Conservation (phyloP, 2,113 vertebrate genomes). For the Lucifuga dentata region DNA sequence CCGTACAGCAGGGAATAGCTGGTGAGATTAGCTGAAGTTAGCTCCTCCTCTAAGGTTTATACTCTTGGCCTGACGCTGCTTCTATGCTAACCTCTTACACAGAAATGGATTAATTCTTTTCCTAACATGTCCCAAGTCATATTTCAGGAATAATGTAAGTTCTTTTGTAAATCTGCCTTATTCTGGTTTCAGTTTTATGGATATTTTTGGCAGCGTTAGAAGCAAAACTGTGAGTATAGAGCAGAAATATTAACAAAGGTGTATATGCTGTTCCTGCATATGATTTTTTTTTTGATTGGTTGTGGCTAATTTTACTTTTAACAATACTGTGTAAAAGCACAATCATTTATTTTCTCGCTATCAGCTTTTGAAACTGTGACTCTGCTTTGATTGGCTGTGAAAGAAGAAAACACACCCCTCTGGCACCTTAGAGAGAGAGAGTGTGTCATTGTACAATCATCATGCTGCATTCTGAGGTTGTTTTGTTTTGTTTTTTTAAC, state of each 20-base stretch:
- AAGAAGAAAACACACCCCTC: background rate
- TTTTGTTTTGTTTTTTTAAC: too few species aligned
- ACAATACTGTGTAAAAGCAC: background rate
- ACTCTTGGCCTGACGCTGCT: constrained; percentile 31
- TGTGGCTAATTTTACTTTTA: background rate
- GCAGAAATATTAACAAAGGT: background rate
- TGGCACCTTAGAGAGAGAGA: constrained; percentile 1
- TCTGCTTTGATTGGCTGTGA: background rate
- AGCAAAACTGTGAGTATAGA: background rate
- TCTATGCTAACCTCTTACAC: constrained; percentile 48
- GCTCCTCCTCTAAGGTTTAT: constrained; percentile 72
- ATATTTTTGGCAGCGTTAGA: background rate
- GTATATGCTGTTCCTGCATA: too few species aligned
- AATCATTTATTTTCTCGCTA: background rate
- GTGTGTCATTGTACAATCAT: too few species aligned
- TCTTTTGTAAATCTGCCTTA: constrained; percentile 5
- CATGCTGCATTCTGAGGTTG: too few species aligned
- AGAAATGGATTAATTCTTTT: constrained; percentile 66
- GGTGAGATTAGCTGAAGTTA: constrained; percentile 77
- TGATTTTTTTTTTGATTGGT: background rate
- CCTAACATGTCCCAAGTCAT: constrained; percentile 43
- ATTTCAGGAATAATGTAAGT: constrained; percentile 78
- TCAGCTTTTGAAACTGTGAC: background rate
- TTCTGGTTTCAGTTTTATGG: background rate
- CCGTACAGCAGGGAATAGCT: constrained; percentile 60